Percentiles rank a stretch among this genome's conserved stretches.
Conservation (phyloP, 2,113 vertebrate genomes). For the Pungitius pungitius region DNA sequence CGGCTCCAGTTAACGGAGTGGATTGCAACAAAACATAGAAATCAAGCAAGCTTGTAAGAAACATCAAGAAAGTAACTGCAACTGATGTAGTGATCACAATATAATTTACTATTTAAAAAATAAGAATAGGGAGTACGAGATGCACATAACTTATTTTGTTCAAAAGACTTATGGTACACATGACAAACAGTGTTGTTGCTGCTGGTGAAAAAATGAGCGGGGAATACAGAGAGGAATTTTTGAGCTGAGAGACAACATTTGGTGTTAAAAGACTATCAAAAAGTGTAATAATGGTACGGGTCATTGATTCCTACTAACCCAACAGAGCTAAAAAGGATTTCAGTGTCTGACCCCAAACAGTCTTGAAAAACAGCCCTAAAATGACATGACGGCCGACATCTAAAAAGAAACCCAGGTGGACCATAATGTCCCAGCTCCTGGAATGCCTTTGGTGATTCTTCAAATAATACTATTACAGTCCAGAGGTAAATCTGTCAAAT, state of each 20-base stretch:
- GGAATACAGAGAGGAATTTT: not conserved
- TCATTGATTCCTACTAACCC: constrained; percentile 5
- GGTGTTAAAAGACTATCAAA: not conserved
- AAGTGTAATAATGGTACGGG: not conserved
- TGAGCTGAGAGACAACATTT: not conserved
- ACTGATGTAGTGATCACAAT: not conserved
- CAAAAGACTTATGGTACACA: not conserved
- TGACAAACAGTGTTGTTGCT: not conserved
- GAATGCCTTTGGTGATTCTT: constrained; percentile 69
- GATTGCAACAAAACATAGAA: not conserved
- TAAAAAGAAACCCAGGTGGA: constrained; percentile 14
- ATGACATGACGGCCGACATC: constrained; percentile 6
- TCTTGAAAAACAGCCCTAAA: constrained; percentile 16
- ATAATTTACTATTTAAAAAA: constrained; percentile 4
- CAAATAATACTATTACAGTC: constrained; percentile 28
- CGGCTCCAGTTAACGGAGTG: too few species aligned
- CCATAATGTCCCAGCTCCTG: constrained; percentile 28
- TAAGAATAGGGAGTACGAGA: not conserved
- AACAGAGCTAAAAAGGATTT: not conserved
- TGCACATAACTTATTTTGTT: not conserved
- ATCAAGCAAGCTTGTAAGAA: not conserved
- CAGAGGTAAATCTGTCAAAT: constrained; percentile 60
- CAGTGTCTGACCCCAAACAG: constrained; percentile 10
- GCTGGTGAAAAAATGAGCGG: constrained; percentile 15
- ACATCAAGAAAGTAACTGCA: not conserved